Evolutionary conservation across 1,140 invertebrate species (phyloP), one percentile per base, ranked within the genome.

Genomic region (Planococcus citri): DNA sequence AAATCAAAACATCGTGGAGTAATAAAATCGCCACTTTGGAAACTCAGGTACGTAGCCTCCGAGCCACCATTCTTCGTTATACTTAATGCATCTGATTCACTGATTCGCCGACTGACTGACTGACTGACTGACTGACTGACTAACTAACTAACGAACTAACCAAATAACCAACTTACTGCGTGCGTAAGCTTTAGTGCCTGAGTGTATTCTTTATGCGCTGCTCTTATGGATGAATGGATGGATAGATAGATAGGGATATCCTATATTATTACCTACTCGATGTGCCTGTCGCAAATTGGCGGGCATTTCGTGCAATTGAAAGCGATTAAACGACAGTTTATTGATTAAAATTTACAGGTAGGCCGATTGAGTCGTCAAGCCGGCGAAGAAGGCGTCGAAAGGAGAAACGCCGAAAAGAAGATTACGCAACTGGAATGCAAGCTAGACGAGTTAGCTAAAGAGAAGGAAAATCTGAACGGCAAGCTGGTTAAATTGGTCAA

Each of bases 1-100:
- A 94, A 74, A 91, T 94, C 72, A 94, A 94, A 76, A 90, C 88
- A 1, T 90, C 88, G 0, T 94, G 91, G 92, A 92, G 90, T 74
- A 86, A 88, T 25, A 91, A 93, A 77, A 93, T 94, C 73, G 86
- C 89, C 4, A 86, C 88, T 4, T 76, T 94, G 12, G 91, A 94
- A 77, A 90, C 89, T 4, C 90, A 94, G 82, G 87, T 89, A 51
- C 41, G n/a, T 51, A 51, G 25, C n/a, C n/a, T n/a, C n/a, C n/a
- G n/a, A n/a, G n/a, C n/a, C n/a, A n/a, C n/a, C n/a, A n/a, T 22
- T 14, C 14, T 14, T 51, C 14, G 14, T n/a, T 14, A 51, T 51
- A 14, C n/a, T 14, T 14, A 14, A 14, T 51, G 14, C n/a, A 14
- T 51, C 41, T n/a, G n/a, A n/a, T n/a, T n/a, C n/a, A n/a, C n/a